These are phyloP conservation scores for Tetragonula clypearis DNA, from an alignment of 1,140 invertebrate species.

Conservation along the genomic window DNA sequence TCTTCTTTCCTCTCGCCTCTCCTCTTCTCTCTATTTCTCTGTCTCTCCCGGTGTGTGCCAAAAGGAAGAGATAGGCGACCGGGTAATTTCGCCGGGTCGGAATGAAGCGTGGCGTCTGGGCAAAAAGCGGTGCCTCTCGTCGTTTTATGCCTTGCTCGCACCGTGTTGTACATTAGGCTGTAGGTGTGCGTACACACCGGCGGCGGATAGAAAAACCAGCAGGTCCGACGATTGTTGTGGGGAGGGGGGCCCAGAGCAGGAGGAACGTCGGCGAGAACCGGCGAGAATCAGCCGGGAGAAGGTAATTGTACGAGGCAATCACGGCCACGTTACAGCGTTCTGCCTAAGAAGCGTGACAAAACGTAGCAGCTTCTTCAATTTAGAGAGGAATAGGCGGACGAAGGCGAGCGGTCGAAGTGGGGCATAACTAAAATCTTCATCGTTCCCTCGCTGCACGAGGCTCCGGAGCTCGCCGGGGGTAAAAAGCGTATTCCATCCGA, in stretches of 20 bases:
- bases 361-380: slow-evolving; percentile 61
- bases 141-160: slow-evolving; percentile 65
- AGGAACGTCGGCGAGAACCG: not conserved
- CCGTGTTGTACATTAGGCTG: slow-evolving; percentile 64
- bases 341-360: slow-evolving; percentile 72
- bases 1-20: not conserved
- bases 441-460: slow-evolving; percentile 15
- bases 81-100: slow-evolving; percentile 56
- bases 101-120: slow-evolving; percentile 61
- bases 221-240: not conserved
- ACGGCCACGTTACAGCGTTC: slow-evolving; percentile 69
- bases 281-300: slow-evolving; percentile 12
- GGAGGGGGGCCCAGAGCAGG: not conserved
- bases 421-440: slow-evolving; percentile 71
- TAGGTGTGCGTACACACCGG: slow-evolving; percentile 56
- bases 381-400: slow-evolving; percentile 8
- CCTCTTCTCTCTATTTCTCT: not conserved
- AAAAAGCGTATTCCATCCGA: slow-evolving; percentile 13
- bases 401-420: not conserved
- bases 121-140: slow-evolving; percentile 43
- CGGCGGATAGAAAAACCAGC: slow-evolving; percentile 35
- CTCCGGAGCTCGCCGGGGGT: not conserved
- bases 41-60: not conserved
- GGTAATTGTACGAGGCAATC: slow-evolving; percentile 74
- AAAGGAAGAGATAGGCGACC: slow-evolving; percentile 37